Percentiles rank a stretch among this genome's conserved stretches.
Evolutionary conservation across 2,888 invertebrate genomes (phyloP).

Genomic region (Drosophila koepferae): DNA sequence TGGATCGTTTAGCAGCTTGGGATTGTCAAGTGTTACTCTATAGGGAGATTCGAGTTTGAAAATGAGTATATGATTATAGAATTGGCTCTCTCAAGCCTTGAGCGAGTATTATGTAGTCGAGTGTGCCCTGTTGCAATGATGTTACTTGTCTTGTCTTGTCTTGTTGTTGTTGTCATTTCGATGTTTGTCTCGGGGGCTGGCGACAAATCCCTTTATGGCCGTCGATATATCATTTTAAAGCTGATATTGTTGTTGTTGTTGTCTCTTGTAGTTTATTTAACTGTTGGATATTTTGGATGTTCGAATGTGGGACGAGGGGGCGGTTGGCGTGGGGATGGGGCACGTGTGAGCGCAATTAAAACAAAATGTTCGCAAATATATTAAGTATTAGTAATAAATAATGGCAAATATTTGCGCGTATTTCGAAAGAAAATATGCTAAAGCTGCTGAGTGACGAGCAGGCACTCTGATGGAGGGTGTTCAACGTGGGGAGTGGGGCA

Average conservation of each 20-base stretch:
- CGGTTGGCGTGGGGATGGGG: slow-evolving; percentile 60
- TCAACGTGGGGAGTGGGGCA: not conserved
- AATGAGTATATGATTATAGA: not conserved
- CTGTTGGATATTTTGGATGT: slow-evolving; percentile 14
- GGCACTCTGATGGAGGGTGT: not conserved
- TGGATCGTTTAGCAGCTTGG: not conserved
- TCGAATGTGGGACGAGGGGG: slow-evolving; percentile 60
- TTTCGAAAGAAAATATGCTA: slow-evolving; percentile 22
- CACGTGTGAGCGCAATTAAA: slow-evolving; percentile 78
- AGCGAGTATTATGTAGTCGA: not conserved
- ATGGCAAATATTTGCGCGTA: slow-evolving; percentile 45
- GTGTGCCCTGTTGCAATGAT: not conserved
- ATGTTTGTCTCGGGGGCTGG: slow-evolving; percentile 34
- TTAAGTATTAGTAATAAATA: slow-evolving; percentile 77
- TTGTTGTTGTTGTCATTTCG: slow-evolving; percentile 13
- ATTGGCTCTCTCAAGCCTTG: not conserved
- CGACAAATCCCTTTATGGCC: slow-evolving; percentile 73
- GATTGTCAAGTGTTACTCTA: not conserved
- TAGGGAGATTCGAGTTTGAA: not conserved
- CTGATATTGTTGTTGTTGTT: slow-evolving; percentile 20
- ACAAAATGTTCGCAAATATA: slow-evolving; percentile 55
- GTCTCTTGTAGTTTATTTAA: slow-evolving; percentile 10
- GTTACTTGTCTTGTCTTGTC: slow-evolving; percentile 1
- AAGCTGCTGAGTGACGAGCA: not conserved
- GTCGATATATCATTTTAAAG: slow-evolving; percentile 68